Percentiles rank a stretch among this genome's conserved stretches.
phyloP scores from a whole-genome alignment of 2,888 invertebrate species.

The Scaeva pyrastri region DNA sequence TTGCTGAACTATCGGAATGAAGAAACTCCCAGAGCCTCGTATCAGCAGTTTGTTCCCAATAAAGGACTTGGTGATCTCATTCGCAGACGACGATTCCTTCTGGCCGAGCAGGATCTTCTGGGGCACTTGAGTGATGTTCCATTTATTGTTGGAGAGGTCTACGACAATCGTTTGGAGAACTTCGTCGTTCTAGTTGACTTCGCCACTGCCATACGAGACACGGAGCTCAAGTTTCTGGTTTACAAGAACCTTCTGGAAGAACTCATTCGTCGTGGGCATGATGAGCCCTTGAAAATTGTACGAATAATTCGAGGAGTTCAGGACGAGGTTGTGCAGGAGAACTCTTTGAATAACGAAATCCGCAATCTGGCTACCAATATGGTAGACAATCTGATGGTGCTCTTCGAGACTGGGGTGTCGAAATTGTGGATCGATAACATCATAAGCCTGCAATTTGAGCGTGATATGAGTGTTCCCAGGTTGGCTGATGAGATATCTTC shows the following conservation, averaged over 20 bases:
- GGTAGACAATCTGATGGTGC: constrained; percentile 57
- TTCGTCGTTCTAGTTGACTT: constrained; percentile 59
- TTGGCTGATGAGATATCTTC: constrained; percentile 64
- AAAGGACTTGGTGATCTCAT: constrained; percentile 25
- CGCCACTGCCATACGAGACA: constrained; percentile 55
- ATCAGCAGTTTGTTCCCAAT: constrained; percentile 9
- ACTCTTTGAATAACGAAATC: constrained; percentile 40
- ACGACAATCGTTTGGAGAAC: constrained; percentile 53
- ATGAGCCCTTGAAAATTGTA: constrained; percentile 56
- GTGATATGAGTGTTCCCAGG: constrained; percentile 32
- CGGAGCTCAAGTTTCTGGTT: constrained; percentile 49
- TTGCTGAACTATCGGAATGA: constrained; percentile 39
- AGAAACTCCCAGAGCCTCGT: constrained; percentile 2
- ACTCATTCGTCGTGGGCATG: constrained; percentile 53
- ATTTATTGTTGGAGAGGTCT: constrained; percentile 39
- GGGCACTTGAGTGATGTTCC: constrained; percentile 22
- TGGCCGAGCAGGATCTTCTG: constrained; percentile 51
- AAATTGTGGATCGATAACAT: constrained; percentile 65
- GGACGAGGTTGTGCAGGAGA: constrained; percentile 53
- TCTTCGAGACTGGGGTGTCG: constrained; percentile 61
- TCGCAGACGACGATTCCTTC: constrained; percentile 23
- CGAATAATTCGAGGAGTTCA: constrained; percentile 63
- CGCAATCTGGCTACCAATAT: constrained; percentile 59
- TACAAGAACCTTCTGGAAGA: constrained; percentile 62
- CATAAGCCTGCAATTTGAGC: constrained; percentile 46